Evolutionary conservation across 2,113 vertebrate genomes (phyloP).

Genomic region (Casuarius casuarius): DNA sequence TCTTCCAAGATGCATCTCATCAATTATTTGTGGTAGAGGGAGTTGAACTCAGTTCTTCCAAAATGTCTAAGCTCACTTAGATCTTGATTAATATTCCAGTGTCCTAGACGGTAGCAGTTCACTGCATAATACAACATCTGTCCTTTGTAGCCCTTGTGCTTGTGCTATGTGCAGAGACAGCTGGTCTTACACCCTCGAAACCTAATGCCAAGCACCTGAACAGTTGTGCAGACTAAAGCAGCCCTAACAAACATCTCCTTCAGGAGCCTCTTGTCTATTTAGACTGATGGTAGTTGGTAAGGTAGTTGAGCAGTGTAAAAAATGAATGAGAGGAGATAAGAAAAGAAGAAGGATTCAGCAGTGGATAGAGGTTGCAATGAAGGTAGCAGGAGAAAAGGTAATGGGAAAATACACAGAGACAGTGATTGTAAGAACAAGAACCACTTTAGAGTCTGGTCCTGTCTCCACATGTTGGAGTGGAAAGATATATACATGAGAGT

Average conservation of each 20-base stretch:
- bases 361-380: background rate
- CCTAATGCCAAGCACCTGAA: background rate
- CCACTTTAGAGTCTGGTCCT: background rate
- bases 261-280: background rate
- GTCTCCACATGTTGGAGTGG: background rate
- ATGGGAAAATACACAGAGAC: background rate
- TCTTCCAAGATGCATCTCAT: background rate
- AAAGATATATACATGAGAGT: background rate
- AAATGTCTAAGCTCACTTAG: background rate
- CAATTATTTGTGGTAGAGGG: background rate
- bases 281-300: background rate
- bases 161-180: background rate
- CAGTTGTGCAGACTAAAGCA: background rate
- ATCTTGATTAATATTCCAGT: conserved; percentile 15
- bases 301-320: background rate
- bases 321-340: background rate
- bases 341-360: background rate
- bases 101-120: background rate
- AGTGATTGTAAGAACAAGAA: background rate
- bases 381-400: background rate
- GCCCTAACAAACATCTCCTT: background rate
- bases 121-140: conserved; percentile 5
- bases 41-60: background rate
- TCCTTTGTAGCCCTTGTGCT: background rate
- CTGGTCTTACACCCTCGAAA: background rate